phyloP scores from a whole-genome alignment of 2,113 vertebrate species.

The Corydoras sp. region DNA sequence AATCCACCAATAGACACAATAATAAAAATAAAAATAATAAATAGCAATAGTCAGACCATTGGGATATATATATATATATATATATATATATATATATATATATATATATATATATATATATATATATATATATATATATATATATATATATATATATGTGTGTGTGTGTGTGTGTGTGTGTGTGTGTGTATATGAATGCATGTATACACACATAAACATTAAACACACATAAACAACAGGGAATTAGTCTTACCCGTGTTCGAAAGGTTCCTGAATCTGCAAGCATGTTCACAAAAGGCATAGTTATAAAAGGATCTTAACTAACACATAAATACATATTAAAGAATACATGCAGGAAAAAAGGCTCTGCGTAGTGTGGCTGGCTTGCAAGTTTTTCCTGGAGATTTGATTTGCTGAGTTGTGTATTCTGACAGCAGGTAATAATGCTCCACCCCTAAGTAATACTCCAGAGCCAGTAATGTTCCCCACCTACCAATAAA shows the following conservation, averaged over 20 bases:
- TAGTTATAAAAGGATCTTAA: conserved; percentile 54
- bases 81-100: too few species aligned
- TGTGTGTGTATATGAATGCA: background rate
- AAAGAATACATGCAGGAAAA: conserved; percentile 17
- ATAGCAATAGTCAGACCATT: too few species aligned
- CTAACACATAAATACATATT: conserved; percentile 14
- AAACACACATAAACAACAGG: conserved; percentile 51
- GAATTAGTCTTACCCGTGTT: conserved; percentile 76
- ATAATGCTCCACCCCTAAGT: conserved; percentile 50
- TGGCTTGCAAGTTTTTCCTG: conserved; percentile 25
- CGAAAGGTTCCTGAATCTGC: conserved; percentile 81
- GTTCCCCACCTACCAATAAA: conserved; percentile 39
- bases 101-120: too few species aligned
- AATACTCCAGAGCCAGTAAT: conserved; percentile 9
- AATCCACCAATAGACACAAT: too few species aligned
- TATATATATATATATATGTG: too few species aligned
- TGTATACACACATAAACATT: conserved; percentile 8
- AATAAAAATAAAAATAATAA: too few species aligned
- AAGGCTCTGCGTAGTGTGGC: conserved; percentile 43
- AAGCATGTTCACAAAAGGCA: conserved; percentile 80
- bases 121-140: too few species aligned
- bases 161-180: too few species aligned
- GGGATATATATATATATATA: too few species aligned
- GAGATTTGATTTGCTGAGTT: conserved; percentile 61
- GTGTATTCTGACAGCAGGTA: conserved; percentile 60